Evolutionary conservation across 2,113 vertebrate genomes (phyloP), one percentile per base, ranked within the genome.

Genomic region (Synchiropus splendidus): DNA sequence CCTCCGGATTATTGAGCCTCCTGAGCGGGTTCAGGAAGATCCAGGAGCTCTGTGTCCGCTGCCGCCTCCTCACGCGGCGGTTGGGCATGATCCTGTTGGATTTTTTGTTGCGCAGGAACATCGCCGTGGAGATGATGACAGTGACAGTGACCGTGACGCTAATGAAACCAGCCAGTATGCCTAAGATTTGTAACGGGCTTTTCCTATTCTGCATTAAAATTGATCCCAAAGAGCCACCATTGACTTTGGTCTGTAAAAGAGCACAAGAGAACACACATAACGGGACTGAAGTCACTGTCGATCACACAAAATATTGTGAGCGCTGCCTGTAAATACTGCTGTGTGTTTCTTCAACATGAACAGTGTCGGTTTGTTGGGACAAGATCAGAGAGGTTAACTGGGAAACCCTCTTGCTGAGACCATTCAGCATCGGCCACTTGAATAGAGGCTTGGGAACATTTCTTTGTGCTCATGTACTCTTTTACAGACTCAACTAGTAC

Each of bases 151-250:
- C 86, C 60, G 91, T 85, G 42, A 88, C 58, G 68, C 84, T 70
- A 83, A 94, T 91, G 72, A 91, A 58, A 69, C 89, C 85, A 36
- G 84, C 87, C 60, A 99, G 81, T 64, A 92, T 78, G 49, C 89
- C 91, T 83, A 97, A 64, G 42, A 91, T 87, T 77, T 93, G 90
- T 86, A 94, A 83, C 44, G 92, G 91, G 49, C 94, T 90, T 85
- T 97, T 90, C 84, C 88, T 96, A 85, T 83, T 89, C 72, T 90
- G 88, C 87, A 91, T 85, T 82, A 98, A 89, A 89, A 98, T 91
- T 78, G 90, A 81, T 34, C 85, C 86, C 86, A 95, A 88, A 76
- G 90, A 88, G 70, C 87, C 88, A 68, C 87, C 87, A 67, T 76
- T 87, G 83, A 87, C 85, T 79, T 88, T 87, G 74, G 85, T 92